Conservation (phyloP, 2,797 vertebrate species). For the Pangasius mekongensis region DNA sequence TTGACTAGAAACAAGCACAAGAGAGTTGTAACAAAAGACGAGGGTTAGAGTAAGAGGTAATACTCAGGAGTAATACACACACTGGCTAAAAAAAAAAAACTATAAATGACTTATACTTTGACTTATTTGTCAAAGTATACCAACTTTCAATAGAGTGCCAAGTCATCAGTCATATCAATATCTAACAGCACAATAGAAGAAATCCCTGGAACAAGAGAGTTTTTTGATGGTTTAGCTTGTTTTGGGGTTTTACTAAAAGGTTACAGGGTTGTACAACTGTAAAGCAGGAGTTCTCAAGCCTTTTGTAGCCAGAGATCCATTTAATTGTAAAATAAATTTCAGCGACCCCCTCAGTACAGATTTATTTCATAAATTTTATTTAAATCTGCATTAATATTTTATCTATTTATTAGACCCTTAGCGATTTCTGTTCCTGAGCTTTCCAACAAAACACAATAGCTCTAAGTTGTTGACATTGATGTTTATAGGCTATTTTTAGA, state of each 20-base stretch:
- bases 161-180: background rate
- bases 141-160: background rate
- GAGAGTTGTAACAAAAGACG: conserved; percentile 1
- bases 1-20: background rate
- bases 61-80: background rate
- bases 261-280: background rate
- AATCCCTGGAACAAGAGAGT: background rate
- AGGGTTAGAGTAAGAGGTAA: background rate
- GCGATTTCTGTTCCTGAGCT: background rate
- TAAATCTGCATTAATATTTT: background rate
- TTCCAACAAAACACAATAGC: background rate
- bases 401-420: background rate
- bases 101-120: background rate
- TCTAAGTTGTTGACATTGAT: background rate
- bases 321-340: background rate
- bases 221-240: background rate
- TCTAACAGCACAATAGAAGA: background rate
- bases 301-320: background rate
- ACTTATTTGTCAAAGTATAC: background rate
- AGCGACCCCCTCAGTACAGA: background rate
- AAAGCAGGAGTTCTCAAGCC: background rate
- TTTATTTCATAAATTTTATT: background rate
- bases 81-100: background rate
- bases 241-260: background rate
- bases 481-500: background rate